Percentiles rank a stretch among this genome's conserved stretches.
Evolutionary conservation across 92 coral and sea anemone species (phyloP).

Genomic region (Epizoanthus stellaris): DNA sequence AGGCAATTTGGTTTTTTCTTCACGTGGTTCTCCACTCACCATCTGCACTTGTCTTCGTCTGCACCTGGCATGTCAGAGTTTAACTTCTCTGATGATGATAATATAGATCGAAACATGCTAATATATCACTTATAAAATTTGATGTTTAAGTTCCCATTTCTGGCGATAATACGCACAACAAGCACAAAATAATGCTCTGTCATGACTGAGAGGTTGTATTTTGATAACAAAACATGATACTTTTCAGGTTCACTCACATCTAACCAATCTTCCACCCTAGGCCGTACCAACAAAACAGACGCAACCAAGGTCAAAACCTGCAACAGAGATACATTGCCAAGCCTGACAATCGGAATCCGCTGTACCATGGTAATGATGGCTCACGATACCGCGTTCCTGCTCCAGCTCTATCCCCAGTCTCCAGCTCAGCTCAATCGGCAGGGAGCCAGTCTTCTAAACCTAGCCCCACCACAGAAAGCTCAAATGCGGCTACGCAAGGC

Average conservation of each 20-base stretch:
- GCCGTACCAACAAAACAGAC: not conserved
- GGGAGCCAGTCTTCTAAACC: conserved; percentile 1
- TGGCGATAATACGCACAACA: too few relatives aligned
- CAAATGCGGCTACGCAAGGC: conserved; percentile 41
- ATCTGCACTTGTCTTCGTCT: too few relatives aligned
- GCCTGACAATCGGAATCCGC: not conserved
- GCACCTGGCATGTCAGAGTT: too few relatives aligned
- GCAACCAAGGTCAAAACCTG: not conserved
- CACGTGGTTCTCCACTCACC: too few relatives aligned
- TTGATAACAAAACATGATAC: too few relatives aligned
- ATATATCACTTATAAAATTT: too few relatives aligned
- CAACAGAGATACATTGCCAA: not conserved
- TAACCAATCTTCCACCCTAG: not conserved
- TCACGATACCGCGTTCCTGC: conserved; percentile 24
- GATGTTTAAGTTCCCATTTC: too few relatives aligned
- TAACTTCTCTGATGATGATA: too few relatives aligned
- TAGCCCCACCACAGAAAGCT: conserved; percentile 5
- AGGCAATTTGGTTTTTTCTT: too few relatives aligned
- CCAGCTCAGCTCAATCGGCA: conserved; percentile 6
- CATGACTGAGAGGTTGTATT: too few relatives aligned
- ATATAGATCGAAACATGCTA: too few relatives aligned
- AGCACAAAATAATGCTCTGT: too few relatives aligned
- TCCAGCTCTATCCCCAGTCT: conserved; percentile 9
- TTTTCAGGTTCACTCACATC: not conserved
- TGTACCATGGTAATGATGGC: conserved; percentile 6